Evolutionary conservation across 2,113 vertebrate genomes (phyloP).

Genomic region (Strix uralensis): DNA sequence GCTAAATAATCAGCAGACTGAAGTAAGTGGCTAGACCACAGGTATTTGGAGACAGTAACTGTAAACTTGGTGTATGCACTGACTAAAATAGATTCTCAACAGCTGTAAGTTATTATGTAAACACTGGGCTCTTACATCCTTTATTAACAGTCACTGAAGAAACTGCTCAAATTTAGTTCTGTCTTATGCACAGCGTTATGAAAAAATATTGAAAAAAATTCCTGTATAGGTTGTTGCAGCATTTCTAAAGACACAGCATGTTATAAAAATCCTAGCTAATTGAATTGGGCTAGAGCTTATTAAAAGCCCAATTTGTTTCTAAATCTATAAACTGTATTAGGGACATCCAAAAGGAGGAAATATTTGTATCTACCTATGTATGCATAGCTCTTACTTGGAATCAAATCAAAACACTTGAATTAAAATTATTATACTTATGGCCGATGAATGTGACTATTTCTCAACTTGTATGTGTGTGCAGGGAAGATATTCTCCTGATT

Average conservation of each 20-base stretch:
- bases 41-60: conserved; percentile 45
- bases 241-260: background rate
- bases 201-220: background rate
- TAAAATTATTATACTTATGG: background rate
- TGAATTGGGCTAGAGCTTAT: background rate
- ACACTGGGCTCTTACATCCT: background rate
- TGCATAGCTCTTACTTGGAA: background rate
- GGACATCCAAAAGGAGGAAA: background rate
- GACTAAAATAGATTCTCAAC: conserved; percentile 36
- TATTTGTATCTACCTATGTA: background rate
- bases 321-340: background rate
- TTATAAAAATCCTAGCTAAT: background rate
- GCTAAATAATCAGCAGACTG: conserved; percentile 31
- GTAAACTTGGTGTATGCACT: background rate
- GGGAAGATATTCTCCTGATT: background rate
- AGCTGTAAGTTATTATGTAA: conserved; percentile 47
- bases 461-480: background rate
- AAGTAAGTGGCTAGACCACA: conserved; percentile 20
- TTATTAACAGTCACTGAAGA: conserved; percentile 35
- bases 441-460: background rate
- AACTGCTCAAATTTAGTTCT: conserved; percentile 38
- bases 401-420: background rate
- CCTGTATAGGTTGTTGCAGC: background rate
- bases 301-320: background rate
- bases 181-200: conserved; percentile 28